A percentile compares a stretch with the other conserved stretches of the same genome.
phyloP scores from a whole-genome alignment of 2,113 vertebrate species.

The Tachycineta bicolor region DNA sequence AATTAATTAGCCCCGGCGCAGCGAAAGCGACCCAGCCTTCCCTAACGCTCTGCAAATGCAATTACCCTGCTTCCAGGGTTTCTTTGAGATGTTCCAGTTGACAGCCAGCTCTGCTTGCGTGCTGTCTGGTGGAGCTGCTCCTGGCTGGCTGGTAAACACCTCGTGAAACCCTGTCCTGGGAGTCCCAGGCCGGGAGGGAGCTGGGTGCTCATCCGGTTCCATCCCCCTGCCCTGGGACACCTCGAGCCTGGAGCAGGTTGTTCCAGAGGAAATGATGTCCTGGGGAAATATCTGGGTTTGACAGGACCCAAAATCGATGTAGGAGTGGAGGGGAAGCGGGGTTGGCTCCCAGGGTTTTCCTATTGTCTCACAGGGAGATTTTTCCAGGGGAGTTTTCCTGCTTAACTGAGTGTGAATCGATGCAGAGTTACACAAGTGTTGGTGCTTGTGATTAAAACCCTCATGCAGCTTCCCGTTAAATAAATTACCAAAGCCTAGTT shows the following conservation, averaged over 20 bases:
- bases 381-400: background rate
- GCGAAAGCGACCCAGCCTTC: background rate
- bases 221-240: background rate
- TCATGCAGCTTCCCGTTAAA: background rate
- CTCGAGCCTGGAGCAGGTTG: background rate
- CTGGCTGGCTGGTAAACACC: background rate
- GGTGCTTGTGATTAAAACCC: background rate
- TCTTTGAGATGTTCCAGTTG: slow-evolving; percentile 36
- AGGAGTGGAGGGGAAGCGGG: background rate
- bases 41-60: background rate
- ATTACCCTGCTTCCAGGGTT: background rate
- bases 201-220: background rate
- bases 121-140: background rate
- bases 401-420: background rate
- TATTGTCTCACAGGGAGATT: background rate
- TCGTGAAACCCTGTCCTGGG: background rate
- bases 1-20: slow-evolving; percentile 37
- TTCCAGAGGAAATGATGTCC: background rate
- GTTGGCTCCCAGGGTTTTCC: background rate
- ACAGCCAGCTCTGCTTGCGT: background rate
- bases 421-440: background rate
- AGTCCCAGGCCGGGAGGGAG: background rate
- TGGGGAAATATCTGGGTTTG: background rate
- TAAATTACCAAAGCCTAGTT: background rate
- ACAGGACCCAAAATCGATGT: accelerated